phyloP scores from a whole-genome alignment of 2,888 invertebrate species.

The Graphium colonna region DNA sequence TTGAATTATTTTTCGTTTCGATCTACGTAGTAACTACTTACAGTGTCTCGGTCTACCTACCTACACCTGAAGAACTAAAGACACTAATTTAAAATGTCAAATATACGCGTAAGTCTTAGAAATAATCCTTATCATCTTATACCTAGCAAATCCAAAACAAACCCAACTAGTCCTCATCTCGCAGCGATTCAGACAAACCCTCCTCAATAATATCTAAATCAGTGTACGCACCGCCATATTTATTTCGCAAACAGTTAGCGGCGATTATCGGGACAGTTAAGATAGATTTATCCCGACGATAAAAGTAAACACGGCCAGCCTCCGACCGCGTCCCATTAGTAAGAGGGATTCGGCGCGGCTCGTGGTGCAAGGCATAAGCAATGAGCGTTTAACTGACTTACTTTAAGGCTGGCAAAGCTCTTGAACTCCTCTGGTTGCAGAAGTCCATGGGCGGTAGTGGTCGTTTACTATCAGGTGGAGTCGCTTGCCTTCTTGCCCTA shows the following conservation, averaged over 20 bases:
- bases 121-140: too few species aligned
- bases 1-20: neutral
- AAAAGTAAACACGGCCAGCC: constrained; percentile 70
- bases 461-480: too few species aligned
- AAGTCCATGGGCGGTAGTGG: too few species aligned
- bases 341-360: constrained; percentile 52
- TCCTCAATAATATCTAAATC: neutral
- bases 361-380: constrained; percentile 25
- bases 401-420: too few species aligned
- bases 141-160: neutral
- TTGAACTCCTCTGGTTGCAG: too few species aligned
- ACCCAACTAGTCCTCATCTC: neutral
- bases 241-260: constrained; percentile 55
- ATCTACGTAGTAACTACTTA: too few species aligned
- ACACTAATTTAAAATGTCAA: too few species aligned
- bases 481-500: too few species aligned
- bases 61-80: neutral
- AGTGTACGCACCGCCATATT: constrained; percentile 24
- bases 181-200: neutral
- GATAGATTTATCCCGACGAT: constrained; percentile 76
- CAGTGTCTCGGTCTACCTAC: neutral
- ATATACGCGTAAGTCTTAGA: too few species aligned
- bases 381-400: constrained; percentile 22
- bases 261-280: constrained; percentile 74
- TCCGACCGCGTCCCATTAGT: constrained; percentile 65